Percentiles rank a stretch among this genome's conserved stretches.
Conservation (phyloP, 2,888 invertebrate species). For the Bruchidius siliquastri region DNA sequence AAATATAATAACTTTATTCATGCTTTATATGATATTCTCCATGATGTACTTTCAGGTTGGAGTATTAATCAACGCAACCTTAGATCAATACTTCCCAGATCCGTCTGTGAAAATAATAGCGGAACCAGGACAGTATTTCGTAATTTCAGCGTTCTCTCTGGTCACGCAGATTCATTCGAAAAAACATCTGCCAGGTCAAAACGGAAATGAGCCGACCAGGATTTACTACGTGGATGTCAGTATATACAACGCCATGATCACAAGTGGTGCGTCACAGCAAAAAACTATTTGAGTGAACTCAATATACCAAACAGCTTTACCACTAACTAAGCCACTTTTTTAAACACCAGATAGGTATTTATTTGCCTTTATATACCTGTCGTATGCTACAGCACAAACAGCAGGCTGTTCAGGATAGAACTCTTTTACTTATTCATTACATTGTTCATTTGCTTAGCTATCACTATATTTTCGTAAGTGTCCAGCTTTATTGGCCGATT, state of each 20-base stretch:
- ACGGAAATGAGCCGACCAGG: not conserved
- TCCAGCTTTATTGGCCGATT: no score
- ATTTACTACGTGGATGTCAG: conserved; percentile 14
- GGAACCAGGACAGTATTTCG: conserved; percentile 62
- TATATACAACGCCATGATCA: conserved; percentile 5
- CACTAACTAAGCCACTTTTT: no score
- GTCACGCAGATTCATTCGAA: conserved; percentile 51
- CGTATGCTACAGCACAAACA: no score
- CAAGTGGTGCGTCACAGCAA: not conserved
- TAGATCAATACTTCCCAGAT: conserved; percentile 53
- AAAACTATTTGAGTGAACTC: conserved; percentile 4
- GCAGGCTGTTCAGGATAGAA: no score
- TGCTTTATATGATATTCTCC: no score
- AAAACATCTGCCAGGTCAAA: conserved; percentile 17
- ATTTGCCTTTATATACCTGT: no score
- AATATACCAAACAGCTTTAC: no score
- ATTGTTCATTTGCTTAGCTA: no score
- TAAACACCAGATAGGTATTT: no score
- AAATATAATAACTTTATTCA: no score
- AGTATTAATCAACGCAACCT: conserved; percentile 48
- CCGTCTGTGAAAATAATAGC: conserved; percentile 47
- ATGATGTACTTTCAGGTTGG: conserved; percentile 31
- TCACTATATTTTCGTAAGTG: no score
- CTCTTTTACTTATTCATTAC: no score
- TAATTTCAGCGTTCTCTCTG: conserved; percentile 57